Conservation (phyloP, 1,140 invertebrate genomes). For the Bilobella aurantiaca region DNA sequence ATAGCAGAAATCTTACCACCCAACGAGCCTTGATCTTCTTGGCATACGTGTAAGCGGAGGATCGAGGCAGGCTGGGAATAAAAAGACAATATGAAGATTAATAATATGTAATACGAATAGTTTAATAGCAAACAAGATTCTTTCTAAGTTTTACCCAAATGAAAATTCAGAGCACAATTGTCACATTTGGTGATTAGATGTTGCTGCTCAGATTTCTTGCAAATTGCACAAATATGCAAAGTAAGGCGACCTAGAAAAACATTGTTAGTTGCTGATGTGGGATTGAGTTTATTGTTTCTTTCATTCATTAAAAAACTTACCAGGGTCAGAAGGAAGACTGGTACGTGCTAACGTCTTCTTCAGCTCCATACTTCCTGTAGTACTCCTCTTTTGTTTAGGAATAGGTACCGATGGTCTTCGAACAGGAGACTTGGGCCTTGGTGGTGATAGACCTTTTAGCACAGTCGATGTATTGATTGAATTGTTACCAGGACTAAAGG, state of each 20-base stretch:
- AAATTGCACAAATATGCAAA: conserved; percentile 58
- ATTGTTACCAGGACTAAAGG: neutral
- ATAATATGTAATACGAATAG: too few species aligned
- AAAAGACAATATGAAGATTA: neutral
- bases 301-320: neutral
- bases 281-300: neutral
- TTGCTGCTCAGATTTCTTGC: conserved; percentile 66
- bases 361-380: neutral
- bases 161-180: conserved; percentile 83
- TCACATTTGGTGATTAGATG: conserved; percentile 88
- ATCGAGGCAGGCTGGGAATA: conserved; percentile 58
- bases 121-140: too few species aligned
- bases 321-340: neutral
- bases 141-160: conserved; percentile 48
- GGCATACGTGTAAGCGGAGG: conserved; percentile 84
- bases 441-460: neutral
- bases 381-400: neutral
- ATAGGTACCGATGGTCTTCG: neutral
- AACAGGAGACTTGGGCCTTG: neutral
- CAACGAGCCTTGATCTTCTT: conserved; percentile 84
- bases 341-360: neutral
- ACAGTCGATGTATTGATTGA: neutral
- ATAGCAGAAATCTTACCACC: conserved; percentile 59
- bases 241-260: neutral
- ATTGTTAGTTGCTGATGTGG: neutral